Conservation (phyloP, 2,797 vertebrate genomes). For the Karalla daura region DNA sequence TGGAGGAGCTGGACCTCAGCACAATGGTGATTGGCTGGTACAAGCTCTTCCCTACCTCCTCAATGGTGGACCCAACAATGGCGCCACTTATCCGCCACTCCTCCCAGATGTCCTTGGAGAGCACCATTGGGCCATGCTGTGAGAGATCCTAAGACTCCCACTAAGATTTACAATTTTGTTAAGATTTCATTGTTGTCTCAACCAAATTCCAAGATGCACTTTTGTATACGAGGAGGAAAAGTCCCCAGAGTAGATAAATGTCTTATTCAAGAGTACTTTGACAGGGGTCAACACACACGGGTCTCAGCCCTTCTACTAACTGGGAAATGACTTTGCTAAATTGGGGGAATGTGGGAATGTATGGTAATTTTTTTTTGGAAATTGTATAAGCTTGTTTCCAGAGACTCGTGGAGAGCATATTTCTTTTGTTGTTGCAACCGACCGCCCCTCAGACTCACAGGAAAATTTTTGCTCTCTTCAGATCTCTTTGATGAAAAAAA, state of each 20-base stretch:
- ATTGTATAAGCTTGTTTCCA: conserved; percentile 40
- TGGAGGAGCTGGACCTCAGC: conserved; percentile 98
- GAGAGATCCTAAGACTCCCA: conserved; percentile 90
- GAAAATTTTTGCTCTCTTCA: conserved; percentile 36
- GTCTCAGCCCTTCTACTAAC: conserved; percentile 16
- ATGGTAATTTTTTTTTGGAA: conserved; percentile 52
- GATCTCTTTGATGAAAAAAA: conserved; percentile 48
- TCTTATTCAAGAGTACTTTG: conserved; percentile 21
- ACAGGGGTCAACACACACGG: conserved; percentile 12
- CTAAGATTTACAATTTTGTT: conserved; percentile 18
- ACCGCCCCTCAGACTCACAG: conserved; percentile 30
- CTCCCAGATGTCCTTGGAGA: conserved; percentile 98
- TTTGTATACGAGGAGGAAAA: conserved; percentile 3
- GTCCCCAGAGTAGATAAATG: conserved; percentile 26
- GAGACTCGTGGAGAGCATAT: conserved; percentile 34
- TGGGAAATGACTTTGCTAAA: conserved; percentile 17
- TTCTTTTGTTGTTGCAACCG: conserved; percentile 53
- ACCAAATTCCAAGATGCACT: conserved; percentile 18
- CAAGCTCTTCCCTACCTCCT: conserved; percentile 99
- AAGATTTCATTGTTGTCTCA: conserved; percentile 33
- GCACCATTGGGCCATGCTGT: conserved; percentile 95
- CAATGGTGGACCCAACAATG: conserved; percentile 97
- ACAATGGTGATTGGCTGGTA: conserved; percentile 98
- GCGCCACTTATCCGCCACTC: conserved; percentile 96
- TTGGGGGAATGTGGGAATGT: conserved; percentile 30